Evolutionary conservation across 2,888 invertebrate genomes (phyloP).

Genomic region (Itoplectis maculator): DNA sequence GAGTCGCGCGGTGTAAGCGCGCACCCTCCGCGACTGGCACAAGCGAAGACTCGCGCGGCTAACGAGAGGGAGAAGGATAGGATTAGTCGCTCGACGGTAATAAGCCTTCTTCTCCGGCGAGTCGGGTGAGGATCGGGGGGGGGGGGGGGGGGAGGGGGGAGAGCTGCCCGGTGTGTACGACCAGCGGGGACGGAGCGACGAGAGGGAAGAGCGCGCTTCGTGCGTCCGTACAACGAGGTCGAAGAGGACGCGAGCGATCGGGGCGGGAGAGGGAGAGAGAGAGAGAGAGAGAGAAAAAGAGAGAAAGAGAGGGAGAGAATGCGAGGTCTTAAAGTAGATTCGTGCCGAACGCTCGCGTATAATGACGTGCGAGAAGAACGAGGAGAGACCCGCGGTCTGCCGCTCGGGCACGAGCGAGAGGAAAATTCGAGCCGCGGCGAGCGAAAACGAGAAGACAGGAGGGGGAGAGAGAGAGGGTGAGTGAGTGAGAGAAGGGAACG

Average conservation of each 20-base stretch:
- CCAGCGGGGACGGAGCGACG: conserved; percentile 24
- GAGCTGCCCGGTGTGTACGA: too few species aligned
- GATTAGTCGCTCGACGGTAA: conserved; percentile 79
- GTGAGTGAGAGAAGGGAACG: too few species aligned
- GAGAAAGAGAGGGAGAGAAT: conserved; percentile 68
- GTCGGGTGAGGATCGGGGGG: conserved; percentile 13
- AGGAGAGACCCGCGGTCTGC: conserved; percentile 67
- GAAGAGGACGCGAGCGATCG: conserved; percentile 40
- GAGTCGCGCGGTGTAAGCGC: conserved; percentile 70
- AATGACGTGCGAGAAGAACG: conserved; percentile 81
- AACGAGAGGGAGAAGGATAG: conserved; percentile 81
- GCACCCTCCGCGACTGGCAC: conserved; percentile 71
- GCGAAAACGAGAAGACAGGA: conserved; percentile 75
- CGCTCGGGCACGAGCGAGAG: conserved; percentile 60
- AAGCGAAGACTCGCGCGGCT: conserved; percentile 76
- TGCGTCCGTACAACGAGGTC: conserved; percentile 24
- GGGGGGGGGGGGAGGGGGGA: conserved; percentile 4
- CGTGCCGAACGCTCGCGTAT: conserved; percentile 81
- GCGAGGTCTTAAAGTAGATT: conserved; percentile 80
- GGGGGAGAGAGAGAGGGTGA: conserved; percentile 19
- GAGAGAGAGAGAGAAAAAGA: conserved; percentile 55
- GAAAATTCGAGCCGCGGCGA: conserved; percentile 60
- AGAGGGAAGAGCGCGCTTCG: conserved; percentile 58
- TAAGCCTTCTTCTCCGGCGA: conserved; percentile 73
- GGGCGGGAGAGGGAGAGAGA: conserved; percentile 22